phyloP scores from a whole-genome alignment of 2,113 vertebrate species.

The Synchiropus splendidus region DNA sequence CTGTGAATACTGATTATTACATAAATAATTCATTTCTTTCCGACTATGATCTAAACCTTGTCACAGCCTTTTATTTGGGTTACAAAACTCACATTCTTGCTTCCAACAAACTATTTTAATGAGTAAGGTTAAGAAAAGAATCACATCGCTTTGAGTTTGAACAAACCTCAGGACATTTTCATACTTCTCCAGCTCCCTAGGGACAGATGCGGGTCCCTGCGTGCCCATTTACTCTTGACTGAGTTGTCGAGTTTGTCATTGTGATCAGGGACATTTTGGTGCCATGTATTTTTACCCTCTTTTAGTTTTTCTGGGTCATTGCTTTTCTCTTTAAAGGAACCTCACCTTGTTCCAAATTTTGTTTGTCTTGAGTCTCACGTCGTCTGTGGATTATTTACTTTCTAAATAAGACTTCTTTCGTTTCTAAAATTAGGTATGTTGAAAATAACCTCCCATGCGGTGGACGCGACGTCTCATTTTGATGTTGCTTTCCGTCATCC shows the following conservation, averaged over 20 bases:
- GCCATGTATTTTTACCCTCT: conserved; percentile 24
- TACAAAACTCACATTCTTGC: conserved; percentile 26
- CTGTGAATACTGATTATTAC: conserved; percentile 33
- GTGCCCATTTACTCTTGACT: conserved; percentile 31
- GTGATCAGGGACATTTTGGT: conserved; percentile 31
- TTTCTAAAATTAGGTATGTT: conserved; percentile 34
- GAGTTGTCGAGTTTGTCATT: conserved; percentile 32
- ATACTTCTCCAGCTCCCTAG: conserved; percentile 25
- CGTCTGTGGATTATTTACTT: conserved; percentile 16
- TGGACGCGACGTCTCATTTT: too few relatives aligned
- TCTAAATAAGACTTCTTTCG: conserved; percentile 38
- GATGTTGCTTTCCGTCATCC: too few relatives aligned
- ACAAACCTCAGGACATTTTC: conserved; percentile 23
- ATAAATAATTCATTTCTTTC: conserved; percentile 40
- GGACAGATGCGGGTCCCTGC: conserved; percentile 33
- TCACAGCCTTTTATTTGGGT: conserved; percentile 26
- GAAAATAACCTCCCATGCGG: conserved; percentile 1
- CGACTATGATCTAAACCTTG: conserved; percentile 31
- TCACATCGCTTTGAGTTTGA: conserved; percentile 15
- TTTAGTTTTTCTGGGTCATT: conserved; percentile 29
- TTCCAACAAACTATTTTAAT: conserved; percentile 21
- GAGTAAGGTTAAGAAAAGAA: conserved; percentile 26
- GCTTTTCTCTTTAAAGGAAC: conserved; percentile 14
- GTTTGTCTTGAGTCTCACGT: conserved; percentile 10
- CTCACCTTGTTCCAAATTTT: conserved; percentile 4